A percentile compares a stretch with the other conserved stretches of the same genome.
Conservation (phyloP, 2,888 invertebrate genomes). For the Molorchus minor region DNA sequence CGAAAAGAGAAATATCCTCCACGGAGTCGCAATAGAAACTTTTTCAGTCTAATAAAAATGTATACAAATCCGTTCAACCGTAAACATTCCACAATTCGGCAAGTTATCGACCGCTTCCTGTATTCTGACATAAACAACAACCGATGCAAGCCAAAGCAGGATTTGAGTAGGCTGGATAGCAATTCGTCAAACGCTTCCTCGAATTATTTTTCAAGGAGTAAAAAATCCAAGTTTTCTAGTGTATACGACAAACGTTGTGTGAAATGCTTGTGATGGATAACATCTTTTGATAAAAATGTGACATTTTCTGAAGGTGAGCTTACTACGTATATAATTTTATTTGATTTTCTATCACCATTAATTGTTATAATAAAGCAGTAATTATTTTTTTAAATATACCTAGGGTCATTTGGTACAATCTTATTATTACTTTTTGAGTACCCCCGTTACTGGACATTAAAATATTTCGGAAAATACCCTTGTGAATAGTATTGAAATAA, state of each 20-base stretch:
- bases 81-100: slow-evolving; percentile 74
- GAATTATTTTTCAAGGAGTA: slow-evolving; percentile 3
- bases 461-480: no score
- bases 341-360: no score
- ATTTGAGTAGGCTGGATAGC: slow-evolving; percentile 12
- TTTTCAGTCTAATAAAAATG: slow-evolving; percentile 61
- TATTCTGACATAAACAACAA: slow-evolving; percentile 60
- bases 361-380: no score
- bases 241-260: slow-evolving; percentile 8
- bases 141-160: background rate
- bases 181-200: slow-evolving; percentile 2
- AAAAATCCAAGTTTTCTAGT: slow-evolving; percentile 9
- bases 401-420: no score
- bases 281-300: no score
- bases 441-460: no score
- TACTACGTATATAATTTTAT: no score
- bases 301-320: no score
- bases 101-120: slow-evolving; percentile 71
- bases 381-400: no score
- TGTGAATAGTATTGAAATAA: no score
- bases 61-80: slow-evolving; percentile 76
- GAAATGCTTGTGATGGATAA: no score
- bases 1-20: background rate
- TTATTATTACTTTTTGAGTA: no score
- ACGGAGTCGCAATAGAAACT: background rate